Conservation (phyloP, 2,888 invertebrate genomes). For the Saturnia pavonia region DNA sequence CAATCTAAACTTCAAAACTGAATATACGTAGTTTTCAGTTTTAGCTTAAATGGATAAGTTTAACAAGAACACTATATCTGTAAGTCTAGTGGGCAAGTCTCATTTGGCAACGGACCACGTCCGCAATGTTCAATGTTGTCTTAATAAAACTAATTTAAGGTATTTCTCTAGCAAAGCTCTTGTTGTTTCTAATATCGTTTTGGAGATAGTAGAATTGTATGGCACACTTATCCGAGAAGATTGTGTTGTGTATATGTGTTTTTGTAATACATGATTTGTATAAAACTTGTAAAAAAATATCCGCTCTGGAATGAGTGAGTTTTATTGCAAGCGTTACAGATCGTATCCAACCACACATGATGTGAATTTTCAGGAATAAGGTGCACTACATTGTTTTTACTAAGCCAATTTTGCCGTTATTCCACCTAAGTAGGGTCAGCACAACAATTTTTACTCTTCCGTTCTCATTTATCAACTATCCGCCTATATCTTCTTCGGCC, state of each 20-base stretch:
- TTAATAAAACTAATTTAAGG: slow-evolving; percentile 3
- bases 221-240: not conserved
- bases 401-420: no score
- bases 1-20: not conserved
- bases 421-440: no score
- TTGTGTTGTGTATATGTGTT: not conserved
- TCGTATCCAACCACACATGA: no score
- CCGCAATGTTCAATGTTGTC: slow-evolving; percentile 2
- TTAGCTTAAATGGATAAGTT: not conserved
- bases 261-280: no score
- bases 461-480: no score
- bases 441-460: no score
- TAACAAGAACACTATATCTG: not conserved
- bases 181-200: not conserved
- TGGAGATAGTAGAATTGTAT: slow-evolving; percentile 1
- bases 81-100: not conserved
- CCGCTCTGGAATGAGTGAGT: no score
- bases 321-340: no score
- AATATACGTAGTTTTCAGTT: not conserved
- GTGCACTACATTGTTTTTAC: no score
- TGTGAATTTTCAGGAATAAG: no score
- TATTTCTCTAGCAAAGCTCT: not conserved
- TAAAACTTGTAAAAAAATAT: no score
- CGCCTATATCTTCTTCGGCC: no score
- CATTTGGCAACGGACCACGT: slow-evolving; percentile 10